Evolutionary conservation across 2,113 vertebrate genomes (phyloP), one percentile per base, ranked within the genome.

Genomic region (Chelonoidis abingdonii): DNA sequence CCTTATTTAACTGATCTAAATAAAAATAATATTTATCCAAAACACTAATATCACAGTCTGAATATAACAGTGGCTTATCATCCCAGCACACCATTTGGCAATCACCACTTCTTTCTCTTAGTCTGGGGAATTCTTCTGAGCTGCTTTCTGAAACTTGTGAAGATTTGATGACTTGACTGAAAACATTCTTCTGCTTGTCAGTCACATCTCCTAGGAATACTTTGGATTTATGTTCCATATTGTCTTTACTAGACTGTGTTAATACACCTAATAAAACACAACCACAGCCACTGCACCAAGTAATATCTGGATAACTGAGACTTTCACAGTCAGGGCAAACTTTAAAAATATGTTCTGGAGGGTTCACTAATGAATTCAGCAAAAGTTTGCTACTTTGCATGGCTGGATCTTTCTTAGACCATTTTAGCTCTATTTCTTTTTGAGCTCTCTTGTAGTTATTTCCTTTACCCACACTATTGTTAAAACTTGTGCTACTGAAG

Each of bases 11-110:
- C 25, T 95, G 89, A 89, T 90, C 80, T 53, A 98, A 92, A 92
- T 89, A 98, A 52, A 95, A 95, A 56, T 98, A 96, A 92, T 98
- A 98, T 82, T 93, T 97, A 80, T 98, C 96, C 89, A 96, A 97
- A 22, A 97, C 91, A 87, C 94, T 97, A 10, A 96, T 13, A 10
- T 88, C 53, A 41, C 4, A 27, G n/a, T 89, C 83, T 31, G 82
- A 85, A 52, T 44, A 38, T 49, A 27, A 29, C 2, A 81, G 38
- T 12, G 31, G 24, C 80, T 79, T 65, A 31, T 82, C 75, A 6
- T 87, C 87, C 72, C 47, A 78, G 62, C 56, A 82, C 19, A 87
- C 35, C 12, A 21, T 50, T 22, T 53, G 12, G 19, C 53, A 7
- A n/a, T 53, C 56, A 72, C 82, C 75, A 56, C 24, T 49, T 47